These are phyloP conservation scores for Phocides pigmalion DNA, from an alignment of 1,140 invertebrate genomes.

Conservation along the genomic window DNA sequence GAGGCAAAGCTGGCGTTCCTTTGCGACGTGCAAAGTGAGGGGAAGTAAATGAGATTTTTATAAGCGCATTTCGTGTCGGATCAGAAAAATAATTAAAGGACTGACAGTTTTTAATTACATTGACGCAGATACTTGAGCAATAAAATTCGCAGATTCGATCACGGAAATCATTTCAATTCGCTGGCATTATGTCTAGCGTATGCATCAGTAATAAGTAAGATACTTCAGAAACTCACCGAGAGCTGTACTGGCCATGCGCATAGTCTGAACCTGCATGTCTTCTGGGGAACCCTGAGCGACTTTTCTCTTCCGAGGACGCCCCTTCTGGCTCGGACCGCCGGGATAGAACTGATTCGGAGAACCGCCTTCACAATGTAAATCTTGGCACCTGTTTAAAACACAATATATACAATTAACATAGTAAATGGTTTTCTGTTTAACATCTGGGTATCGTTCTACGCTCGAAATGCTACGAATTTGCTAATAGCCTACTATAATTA, in stretches of 20 bases:
- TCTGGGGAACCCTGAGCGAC: slow-evolving; percentile 83
- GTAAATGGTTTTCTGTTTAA: no score
- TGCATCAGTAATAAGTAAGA: not conserved
- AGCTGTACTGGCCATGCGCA: slow-evolving; percentile 88
- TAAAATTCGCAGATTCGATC: slow-evolving; percentile 47
- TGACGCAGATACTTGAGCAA: slow-evolving; percentile 36
- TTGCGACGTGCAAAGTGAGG: slow-evolving; percentile 36
- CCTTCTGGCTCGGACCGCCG: slow-evolving; percentile 88
- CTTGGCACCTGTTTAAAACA: slow-evolving; percentile 62
- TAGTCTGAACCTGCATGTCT: slow-evolving; percentile 86
- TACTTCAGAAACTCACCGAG: slow-evolving; percentile 85
- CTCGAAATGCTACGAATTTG: no score
- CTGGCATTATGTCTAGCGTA: slow-evolving; percentile 5
- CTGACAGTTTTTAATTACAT: slow-evolving; percentile 51
- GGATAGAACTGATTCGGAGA: slow-evolving; percentile 86
- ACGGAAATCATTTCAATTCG: slow-evolving; percentile 22
- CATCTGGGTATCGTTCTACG: no score
- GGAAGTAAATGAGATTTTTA: slow-evolving; percentile 41
- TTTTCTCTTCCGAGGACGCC: slow-evolving; percentile 93
- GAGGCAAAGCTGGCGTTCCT: slow-evolving; percentile 33
- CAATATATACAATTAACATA: not conserved
- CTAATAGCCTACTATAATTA: no score
- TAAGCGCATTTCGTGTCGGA: slow-evolving; percentile 43
- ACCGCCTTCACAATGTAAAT: slow-evolving; percentile 83
- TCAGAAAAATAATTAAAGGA: slow-evolving; percentile 47